Conservation (phyloP, 1,140 invertebrate genomes). For the Daktulosphaira vitifoliae region DNA sequence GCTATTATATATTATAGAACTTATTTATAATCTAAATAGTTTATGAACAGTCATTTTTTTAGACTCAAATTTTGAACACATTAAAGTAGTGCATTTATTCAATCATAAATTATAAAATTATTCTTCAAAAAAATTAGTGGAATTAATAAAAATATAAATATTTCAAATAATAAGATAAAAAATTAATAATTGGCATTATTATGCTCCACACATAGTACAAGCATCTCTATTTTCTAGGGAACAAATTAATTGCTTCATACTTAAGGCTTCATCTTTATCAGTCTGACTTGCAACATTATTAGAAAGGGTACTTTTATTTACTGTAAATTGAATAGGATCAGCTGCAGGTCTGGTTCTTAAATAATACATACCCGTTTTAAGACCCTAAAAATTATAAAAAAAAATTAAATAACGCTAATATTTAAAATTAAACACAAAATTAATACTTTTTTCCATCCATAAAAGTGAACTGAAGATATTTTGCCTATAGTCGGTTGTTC, state of each 20-base stretch:
- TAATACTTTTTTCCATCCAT: slow-evolving; percentile 83
- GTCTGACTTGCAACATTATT: slow-evolving; percentile 38
- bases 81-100: too few relatives aligned
- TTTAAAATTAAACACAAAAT: not conserved
- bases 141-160: too few relatives aligned
- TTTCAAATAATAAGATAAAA: too few relatives aligned
- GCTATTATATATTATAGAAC: not conserved
- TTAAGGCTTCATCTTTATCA: slow-evolving; percentile 42
- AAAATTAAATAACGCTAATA: not conserved
- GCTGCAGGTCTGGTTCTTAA: slow-evolving; percentile 92
- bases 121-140: too few relatives aligned
- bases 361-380: slow-evolving; percentile 99
- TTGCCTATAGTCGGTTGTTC: slow-evolving; percentile 88
- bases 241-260: slow-evolving; percentile 71
- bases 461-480: slow-evolving; percentile 96
- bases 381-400: slow-evolving; percentile 50
- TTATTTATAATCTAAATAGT: not conserved
- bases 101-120: too few relatives aligned
- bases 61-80: too few relatives aligned
- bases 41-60: not conserved
- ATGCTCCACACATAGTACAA: slow-evolving; percentile 66
- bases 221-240: slow-evolving; percentile 84
- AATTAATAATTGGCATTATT: too few relatives aligned
- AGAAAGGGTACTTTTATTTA: slow-evolving; percentile 76
- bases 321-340: slow-evolving; percentile 94